Evolutionary conservation across 2,888 invertebrate species (phyloP).

Genomic region (Odontocerum albicorne): DNA sequence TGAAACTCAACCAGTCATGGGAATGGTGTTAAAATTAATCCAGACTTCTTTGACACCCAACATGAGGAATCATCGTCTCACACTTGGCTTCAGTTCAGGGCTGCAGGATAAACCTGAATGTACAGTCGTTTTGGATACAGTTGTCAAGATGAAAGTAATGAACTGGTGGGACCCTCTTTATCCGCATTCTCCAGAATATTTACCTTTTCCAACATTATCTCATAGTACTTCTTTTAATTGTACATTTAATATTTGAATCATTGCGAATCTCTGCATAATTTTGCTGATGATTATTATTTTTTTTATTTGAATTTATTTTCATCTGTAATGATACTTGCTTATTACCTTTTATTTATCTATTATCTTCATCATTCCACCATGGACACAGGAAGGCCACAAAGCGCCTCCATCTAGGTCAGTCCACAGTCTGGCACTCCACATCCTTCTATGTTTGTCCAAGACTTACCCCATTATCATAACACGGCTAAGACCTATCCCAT

Average conservation of each 20-base stretch:
- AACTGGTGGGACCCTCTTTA: conserved; percentile 71
- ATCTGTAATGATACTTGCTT: too few relatives aligned
- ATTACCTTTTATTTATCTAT: too few relatives aligned
- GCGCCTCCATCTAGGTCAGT: too few relatives aligned
- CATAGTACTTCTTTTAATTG: background rate
- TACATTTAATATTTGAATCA: background rate
- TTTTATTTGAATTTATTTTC: too few relatives aligned
- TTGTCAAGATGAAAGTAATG: conserved; percentile 55
- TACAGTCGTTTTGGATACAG: conserved; percentile 53
- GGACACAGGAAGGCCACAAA: too few relatives aligned
- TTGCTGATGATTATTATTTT: background rate
- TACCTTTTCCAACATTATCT: conserved; percentile 16
- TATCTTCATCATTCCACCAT: too few relatives aligned
- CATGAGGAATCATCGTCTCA: conserved; percentile 53
- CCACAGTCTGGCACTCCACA: too few relatives aligned
- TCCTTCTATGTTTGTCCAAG: too few relatives aligned
- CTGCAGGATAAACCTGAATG: conserved; percentile 43
- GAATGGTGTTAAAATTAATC: conserved; percentile 50
- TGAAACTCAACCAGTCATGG: conserved; percentile 51
- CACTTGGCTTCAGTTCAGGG: conserved; percentile 57
- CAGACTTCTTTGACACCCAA: conserved; percentile 54
- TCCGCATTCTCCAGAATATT: conserved; percentile 40
- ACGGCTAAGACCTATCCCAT: too few relatives aligned
- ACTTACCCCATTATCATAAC: too few relatives aligned
- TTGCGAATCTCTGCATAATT: background rate